Base-by-base conservation (phyloP, 2,113 vertebrate species). In the Otus sunia region DNA sequence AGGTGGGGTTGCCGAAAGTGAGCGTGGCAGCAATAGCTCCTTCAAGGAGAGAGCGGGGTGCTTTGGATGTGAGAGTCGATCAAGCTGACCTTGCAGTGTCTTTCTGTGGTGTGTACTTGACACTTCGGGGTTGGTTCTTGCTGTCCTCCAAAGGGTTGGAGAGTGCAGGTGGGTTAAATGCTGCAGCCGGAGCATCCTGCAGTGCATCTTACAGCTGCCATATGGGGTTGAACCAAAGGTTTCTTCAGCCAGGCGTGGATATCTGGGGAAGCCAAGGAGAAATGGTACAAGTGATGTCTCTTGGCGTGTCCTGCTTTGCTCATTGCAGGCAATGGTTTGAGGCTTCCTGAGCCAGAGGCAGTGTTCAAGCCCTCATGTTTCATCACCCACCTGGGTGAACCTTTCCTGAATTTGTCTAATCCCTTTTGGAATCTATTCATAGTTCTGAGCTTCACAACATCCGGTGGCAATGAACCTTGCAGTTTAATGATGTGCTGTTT, bases 91-190 rank as follows among this genome's bases (percentile, higher is more conserved):
- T 9, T 20, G 68, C 22, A 6, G 15, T 5, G 17, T 3, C 12
- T 2, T 47, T 0, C 37, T 2, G 47, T 60, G 53, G 2, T 1
- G 3, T 16, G 55, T 20, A 36, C 45, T 37, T 8, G 43, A 16
- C 27, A 0, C 19, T 1, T 2, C 58, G 14, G 75, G n/a, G n/a
- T 29, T 0, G 0, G 1, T 29, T 56, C 21, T 12, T 71, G 69
- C 32, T 3, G 0, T 12, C 8, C 1, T 14, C n/a, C 2, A 0
- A 30, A 80, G 17, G 22, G 12, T 13, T 63, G 52, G 59, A 55
- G 8, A 6, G 43, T 0, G 6, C 26, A 17, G 30, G 12, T 3
- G 22, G 22, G 15, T 55, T 37, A 30, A 55, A 22, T 12, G 16
- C 53, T 49, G 52, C 18, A 25, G 36, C 20, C 5, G 6, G n/a